Base-by-base conservation (phyloP, 35 echinoderm and acorn worm genomes). In the Lytechinus variegatus region DNA sequence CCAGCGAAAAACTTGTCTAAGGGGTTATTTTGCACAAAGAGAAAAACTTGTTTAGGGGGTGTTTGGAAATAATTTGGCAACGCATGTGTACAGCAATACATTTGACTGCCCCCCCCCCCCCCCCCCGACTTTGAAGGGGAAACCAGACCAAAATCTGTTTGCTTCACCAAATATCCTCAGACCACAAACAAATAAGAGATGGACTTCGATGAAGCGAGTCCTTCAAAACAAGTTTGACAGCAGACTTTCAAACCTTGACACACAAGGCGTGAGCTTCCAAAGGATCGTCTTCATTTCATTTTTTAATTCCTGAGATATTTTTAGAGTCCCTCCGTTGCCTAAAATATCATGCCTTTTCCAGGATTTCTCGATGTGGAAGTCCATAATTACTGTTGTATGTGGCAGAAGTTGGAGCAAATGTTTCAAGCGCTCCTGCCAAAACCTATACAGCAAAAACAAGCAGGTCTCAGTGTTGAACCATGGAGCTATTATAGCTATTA, bases 161-260 rank as follows among this genome's bases (percentile, higher is more conserved):
- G 14, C 66, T 79, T 6, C 66, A 79, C 66, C 66, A 79, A 79
- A 79, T 79, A 79, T 24, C 66, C 66, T n/a, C 66, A 79, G 66
- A 79, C 66, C 66, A 79, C 66, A 79, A 79, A 79, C 66, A 79
- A 79, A 79, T 24, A 4, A 24, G 66, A 79, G 66, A 71, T 13
- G 8, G 66, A 58, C 9, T 11, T 2, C 7, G 56, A 58, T 56
- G 55, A 13, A 58, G 56, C 9, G 56, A 58, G 56, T 79, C 66
- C 66, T 79, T 79, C 66, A 79, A 79, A 79, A 79, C 66, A 79
- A 79, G 66, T n/a, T 79, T 79, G 66, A 79, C 66, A 79, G 66
- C 21, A 24, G n/a, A 79, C 66, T 79, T 79, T 79, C 66, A 7
- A 79, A 27, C 66, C 66, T 79, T 79, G 66, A 79, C 66, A 79